Evolutionary conservation across 2,797 vertebrate species (phyloP), one percentile per base, ranked within the genome.

Genomic region (Macrochelys suwanniensis): DNA sequence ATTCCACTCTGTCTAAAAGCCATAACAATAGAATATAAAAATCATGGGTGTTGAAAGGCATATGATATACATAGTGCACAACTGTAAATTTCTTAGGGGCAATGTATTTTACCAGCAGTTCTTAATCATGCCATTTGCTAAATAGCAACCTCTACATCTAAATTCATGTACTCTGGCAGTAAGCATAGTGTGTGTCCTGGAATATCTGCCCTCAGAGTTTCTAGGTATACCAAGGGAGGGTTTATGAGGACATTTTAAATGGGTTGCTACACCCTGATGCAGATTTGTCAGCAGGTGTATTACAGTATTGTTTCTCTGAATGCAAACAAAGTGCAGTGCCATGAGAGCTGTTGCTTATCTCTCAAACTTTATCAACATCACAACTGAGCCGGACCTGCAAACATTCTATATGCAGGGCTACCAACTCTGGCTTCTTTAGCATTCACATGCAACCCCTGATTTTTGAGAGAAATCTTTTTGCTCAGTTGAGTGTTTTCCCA

Each of bases 31-130:
- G 80, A 50, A 56, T 3, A 42, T 80, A 61, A 47, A 49, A 61
- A 45, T 53, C 7, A 3, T 31, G 8, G 53, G 13, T 3, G 3
- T 0, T 3, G 47, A 54, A 59, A 74, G 59, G 28, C 49, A 76
- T 9, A 17, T 42, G 31, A 31, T 4, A 11, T 3, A 1, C 0
- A 33, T 42, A 15, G 37, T 37, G 37, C 17, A 42, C 21, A 71
- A 42, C 11, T 37, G 65, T 42, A 71, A 21, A 6, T 71, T 54
- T 91, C 33, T 85, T 9, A 42, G 33, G 42, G 57, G 80, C 74
- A 47, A n/a, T 0, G 0, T 2, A 9, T 83, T 84, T 89, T 78
- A 15, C 0, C 2, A 68, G 74, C 23, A 0, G 6, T 33, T n/a
- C 3, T 61, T 42, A 76, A 28, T 5, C 45, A 50, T 2, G 9